phyloP scores from a whole-genome alignment of 2,888 invertebrate genomes.

The Allacma fusca region DNA sequence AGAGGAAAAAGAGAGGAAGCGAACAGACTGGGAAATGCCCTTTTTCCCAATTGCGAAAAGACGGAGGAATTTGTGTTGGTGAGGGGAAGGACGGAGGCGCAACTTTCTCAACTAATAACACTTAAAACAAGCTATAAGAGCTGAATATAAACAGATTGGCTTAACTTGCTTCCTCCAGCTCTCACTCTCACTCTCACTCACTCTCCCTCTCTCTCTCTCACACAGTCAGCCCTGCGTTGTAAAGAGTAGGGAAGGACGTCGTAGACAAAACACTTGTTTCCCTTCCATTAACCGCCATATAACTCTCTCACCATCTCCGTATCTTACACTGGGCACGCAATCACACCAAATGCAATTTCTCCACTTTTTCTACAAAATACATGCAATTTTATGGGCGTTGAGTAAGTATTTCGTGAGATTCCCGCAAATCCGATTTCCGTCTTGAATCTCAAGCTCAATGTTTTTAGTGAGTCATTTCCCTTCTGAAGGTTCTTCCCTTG shows the following conservation, averaged over 20 bases:
- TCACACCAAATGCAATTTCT: constrained; percentile 17
- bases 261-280: background rate
- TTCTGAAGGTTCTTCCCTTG: too few species aligned
- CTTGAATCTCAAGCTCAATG: too few species aligned
- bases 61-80: too few species aligned
- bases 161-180: constrained; percentile 8
- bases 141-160: constrained; percentile 28
- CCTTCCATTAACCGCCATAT: constrained; percentile 12
- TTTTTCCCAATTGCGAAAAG: too few species aligned
- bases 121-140: constrained; percentile 33
- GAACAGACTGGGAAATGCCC: too few species aligned
- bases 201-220: background rate
- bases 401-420: too few species aligned
- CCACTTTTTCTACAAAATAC: background rate
- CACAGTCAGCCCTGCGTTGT: background rate
- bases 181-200: background rate
- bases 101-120: constrained; percentile 40
- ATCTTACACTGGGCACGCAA: background rate
- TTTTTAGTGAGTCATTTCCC: too few species aligned
- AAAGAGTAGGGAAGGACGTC: too few species aligned
- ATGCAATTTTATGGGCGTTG: too few species aligned
- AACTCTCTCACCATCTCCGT: constrained; percentile 1
- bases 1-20: too few species aligned
- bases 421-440: too few species aligned
- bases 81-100: background rate